Evolutionary conservation across 2,113 vertebrate species (phyloP).

Genomic region (Nesoenas mayeri): DNA sequence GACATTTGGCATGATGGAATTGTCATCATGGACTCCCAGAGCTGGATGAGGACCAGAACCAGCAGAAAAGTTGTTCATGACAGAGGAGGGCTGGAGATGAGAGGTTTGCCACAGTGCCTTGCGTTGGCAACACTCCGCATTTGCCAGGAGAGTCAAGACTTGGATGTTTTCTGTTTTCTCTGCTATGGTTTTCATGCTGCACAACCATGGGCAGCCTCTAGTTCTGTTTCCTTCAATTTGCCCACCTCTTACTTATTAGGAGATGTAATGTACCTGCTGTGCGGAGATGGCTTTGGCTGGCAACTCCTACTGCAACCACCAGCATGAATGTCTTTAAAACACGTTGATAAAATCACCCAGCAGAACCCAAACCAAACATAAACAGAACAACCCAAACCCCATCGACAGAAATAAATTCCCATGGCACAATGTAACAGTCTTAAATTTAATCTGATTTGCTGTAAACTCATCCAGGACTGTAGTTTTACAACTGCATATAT

Average conservation of each 20-base stretch:
- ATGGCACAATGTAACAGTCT: not conserved
- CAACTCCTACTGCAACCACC: not conserved
- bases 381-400: not conserved
- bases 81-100: not conserved
- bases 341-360: not conserved
- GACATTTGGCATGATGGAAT: not conserved
- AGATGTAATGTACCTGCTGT: not conserved
- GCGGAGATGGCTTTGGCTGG: not conserved
- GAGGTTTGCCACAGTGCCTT: not conserved
- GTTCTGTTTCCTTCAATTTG: not conserved
- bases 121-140: not conserved
- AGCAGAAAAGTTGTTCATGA: not conserved
- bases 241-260: not conserved
- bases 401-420: not conserved
- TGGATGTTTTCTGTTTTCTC: not conserved
- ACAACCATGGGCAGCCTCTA: rapidly evolving
- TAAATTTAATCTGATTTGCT: constrained; percentile 13
- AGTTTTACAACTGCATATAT: not conserved
- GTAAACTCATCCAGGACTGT: not conserved
- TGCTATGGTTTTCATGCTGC: not conserved
- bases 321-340: not conserved
- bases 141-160: not conserved
- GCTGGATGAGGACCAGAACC: not conserved
- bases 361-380: not conserved
- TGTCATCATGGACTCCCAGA: not conserved